Evolutionary conservation across 2,113 vertebrate species (phyloP), one percentile per base, ranked within the genome.

Genomic region (Andinoacara biseriatus): DNA sequence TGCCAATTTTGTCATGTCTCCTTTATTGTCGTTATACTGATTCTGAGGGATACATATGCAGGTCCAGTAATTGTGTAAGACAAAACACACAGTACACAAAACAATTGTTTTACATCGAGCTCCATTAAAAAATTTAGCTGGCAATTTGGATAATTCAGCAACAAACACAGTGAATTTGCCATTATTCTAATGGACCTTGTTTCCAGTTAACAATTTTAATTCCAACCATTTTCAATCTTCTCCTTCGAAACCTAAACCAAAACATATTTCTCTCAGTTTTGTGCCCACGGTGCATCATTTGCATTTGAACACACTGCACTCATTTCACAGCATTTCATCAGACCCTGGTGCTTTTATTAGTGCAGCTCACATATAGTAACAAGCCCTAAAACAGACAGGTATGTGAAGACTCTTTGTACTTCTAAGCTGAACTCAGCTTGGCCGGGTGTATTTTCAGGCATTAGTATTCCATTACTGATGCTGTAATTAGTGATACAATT

Each of bases 321-420:
- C 26, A 56, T 90, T 90, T 88, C 89, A 61, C 69, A 17, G 31
- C 52, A 11, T 90, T 89, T 82, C 89, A 69, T 90, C 89, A 88
- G 89, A 74, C 57, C 74, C 20, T 74, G 56, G 31, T 40, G 43
- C 35, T 78, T 75, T 75, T 38, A 52, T 62, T 9, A 35, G 38
- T 62, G 81, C 81, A 10, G 79, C 62, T 80, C 85, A 67, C n/a
- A 54, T 8, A 38, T 17, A 57, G 40, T 9, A 40, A 17, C 1
- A 2, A 10, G 5, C n/a, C 59, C n/a, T 57, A 11, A 15, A 78
- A n/a, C 58, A 75, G 10, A 46, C 57, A 72, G 18, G 17, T 56
- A 26, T 54, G 62, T 13, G 59, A 33, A 43, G n/a, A 29, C 65
- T 72, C 33, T 38, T 46, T 24, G 11, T 22, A 56, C 63, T 18